phyloP scores from a whole-genome alignment of 2,888 invertebrate species.

The Electrophaes corylata region DNA sequence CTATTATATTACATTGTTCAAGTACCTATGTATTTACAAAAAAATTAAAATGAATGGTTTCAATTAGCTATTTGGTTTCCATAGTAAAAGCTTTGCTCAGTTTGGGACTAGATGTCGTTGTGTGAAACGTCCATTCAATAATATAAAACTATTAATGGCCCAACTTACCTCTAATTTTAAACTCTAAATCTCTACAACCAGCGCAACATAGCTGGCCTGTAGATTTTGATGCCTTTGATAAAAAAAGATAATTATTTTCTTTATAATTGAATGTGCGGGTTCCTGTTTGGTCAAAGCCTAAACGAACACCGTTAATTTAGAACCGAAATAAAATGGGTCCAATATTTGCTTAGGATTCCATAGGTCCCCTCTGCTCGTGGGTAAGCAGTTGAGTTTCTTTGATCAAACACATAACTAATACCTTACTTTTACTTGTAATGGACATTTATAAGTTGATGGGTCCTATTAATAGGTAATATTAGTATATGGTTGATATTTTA shows the following conservation, averaged over 20 bases:
- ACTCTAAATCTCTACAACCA: not conserved
- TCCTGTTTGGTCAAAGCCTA: slow-evolving; percentile 28
- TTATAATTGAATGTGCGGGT: slow-evolving; percentile 28
- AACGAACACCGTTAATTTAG: slow-evolving; percentile 38
- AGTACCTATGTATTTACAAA: no score
- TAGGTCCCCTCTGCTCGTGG: slow-evolving; percentile 38
- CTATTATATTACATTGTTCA: no score
- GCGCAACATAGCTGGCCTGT: not conserved
- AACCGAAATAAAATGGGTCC: slow-evolving; percentile 48
- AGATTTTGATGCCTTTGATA: slow-evolving; percentile 10
- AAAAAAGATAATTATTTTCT: slow-evolving; percentile 22
- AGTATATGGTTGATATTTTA: no score
- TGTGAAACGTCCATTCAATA: no score
- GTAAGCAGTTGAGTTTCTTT: slow-evolving; percentile 19
- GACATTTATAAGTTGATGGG: slow-evolving; percentile 1
- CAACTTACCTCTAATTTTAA: no score
- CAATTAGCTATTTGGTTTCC: no score
- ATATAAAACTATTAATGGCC: slow-evolving; percentile 41
- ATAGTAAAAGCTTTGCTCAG: no score
- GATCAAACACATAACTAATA: slow-evolving; percentile 19
- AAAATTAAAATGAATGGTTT: no score
- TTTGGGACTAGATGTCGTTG: no score
- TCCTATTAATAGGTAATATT: not conserved
- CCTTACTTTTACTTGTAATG: no score
- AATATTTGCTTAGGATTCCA: slow-evolving; percentile 54